phyloP scores from a whole-genome alignment of 2,113 vertebrate genomes.

The Maylandia zebra region DNA sequence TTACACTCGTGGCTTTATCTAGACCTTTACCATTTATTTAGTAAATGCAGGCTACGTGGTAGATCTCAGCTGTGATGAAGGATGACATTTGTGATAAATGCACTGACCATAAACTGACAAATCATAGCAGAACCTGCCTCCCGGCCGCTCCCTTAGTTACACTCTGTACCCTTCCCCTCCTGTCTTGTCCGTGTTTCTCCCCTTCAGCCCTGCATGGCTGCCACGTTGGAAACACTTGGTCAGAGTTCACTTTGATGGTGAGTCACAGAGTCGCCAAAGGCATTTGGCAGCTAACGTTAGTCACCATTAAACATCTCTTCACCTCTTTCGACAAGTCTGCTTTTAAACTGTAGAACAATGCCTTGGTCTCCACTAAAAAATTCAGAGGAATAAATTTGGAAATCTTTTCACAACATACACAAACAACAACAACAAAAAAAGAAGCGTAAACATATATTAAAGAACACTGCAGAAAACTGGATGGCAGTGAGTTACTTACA shows the following conservation, averaged over 20 bases:
- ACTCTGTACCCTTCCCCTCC: slow-evolving; percentile 25
- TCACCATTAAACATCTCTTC: slow-evolving; percentile 46
- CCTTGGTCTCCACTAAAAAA: neutral
- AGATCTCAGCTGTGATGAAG: slow-evolving; percentile 38
- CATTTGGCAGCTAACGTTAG: slow-evolving; percentile 40
- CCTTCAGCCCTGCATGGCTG: slow-evolving; percentile 28
- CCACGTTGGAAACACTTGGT: slow-evolving; percentile 49
- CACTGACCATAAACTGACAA: slow-evolving; percentile 70
- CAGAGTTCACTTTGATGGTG: slow-evolving; percentile 49
- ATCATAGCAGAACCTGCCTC: slow-evolving; percentile 44
- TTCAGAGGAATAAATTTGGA: neutral
- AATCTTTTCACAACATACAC: neutral
- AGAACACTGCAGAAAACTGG: neutral
- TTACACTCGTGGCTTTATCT: neutral
- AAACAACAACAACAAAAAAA: neutral
- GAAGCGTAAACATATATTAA: slow-evolving; percentile 18
- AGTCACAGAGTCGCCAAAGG: slow-evolving; percentile 53
- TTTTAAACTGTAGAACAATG: neutral
- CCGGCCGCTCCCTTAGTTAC: slow-evolving; percentile 43
- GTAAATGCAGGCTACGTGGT: neutral
- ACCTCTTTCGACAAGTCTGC: slow-evolving; percentile 7
- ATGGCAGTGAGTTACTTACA: slow-evolving; percentile 15
- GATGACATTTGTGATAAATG: slow-evolving; percentile 68
- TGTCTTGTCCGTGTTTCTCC: slow-evolving; percentile 22
- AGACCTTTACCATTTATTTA: neutral